Percentiles rank a stretch among this genome's conserved stretches.
Conservation (phyloP, 2,888 invertebrate genomes). For the Apeira syringaria region DNA sequence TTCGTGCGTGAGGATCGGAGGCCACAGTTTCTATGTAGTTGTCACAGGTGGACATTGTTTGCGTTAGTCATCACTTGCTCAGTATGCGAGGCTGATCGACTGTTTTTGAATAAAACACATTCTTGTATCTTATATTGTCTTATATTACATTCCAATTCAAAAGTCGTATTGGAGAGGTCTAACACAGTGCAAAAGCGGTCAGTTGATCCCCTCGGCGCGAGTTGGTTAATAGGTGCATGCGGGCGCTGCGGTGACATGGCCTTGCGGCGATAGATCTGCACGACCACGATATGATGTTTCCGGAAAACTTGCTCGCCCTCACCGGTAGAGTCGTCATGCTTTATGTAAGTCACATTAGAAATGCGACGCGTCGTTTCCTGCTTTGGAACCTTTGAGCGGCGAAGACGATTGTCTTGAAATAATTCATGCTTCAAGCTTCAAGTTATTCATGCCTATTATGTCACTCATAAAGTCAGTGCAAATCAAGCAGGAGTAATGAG, state of each 20-base stretch:
- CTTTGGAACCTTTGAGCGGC: conserved; percentile 14
- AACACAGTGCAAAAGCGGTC: conserved; percentile 31
- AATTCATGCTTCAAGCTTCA: conserved; percentile 11
- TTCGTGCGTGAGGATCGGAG: conserved; percentile 40
- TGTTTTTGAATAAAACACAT: conserved; percentile 30
- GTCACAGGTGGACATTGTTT: conserved; percentile 54
- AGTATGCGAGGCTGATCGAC: conserved; percentile 27
- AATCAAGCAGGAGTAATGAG: conserved; percentile 46
- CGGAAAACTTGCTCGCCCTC: conserved; percentile 49
- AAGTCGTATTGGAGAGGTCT: conserved; percentile 19
- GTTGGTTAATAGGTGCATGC: conserved; percentile 26
- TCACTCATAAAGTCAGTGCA: conserved; percentile 37
- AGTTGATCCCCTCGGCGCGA: conserved; percentile 32
- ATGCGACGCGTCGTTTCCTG: conserved; percentile 18
- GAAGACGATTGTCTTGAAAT: conserved; percentile 22
- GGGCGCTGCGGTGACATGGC: conserved; percentile 47
- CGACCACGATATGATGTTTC: conserved; percentile 47
- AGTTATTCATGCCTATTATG: conserved; percentile 23
- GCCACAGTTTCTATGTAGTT: conserved; percentile 49
- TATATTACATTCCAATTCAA: conserved; percentile 46
- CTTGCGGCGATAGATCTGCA: conserved; percentile 45
- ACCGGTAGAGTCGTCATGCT: conserved; percentile 44
- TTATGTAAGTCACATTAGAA: conserved; percentile 45
- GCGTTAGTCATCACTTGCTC: conserved; percentile 41
- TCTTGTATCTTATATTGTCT: conserved; percentile 28